Evolutionary conservation across 2,797 vertebrate species (phyloP).

Genomic region (Rhynchotus rufescens): DNA sequence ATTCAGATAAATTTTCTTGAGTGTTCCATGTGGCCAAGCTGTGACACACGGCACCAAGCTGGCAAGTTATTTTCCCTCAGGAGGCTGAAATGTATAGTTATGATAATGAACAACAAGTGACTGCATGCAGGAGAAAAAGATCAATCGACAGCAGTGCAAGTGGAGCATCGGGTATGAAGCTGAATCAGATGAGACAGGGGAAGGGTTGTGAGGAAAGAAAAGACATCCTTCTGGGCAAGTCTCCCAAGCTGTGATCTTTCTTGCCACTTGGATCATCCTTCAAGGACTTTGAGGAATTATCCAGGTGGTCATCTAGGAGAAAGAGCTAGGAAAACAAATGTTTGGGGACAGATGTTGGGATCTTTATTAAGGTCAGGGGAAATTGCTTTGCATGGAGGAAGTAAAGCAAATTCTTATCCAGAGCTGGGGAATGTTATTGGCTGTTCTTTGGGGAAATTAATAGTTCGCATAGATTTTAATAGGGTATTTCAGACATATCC

Average conservation of each 20-base stretch:
- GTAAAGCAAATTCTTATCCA: background rate
- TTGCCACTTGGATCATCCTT: background rate
- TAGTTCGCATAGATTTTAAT: background rate
- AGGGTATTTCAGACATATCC: background rate
- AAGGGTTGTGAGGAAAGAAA: background rate
- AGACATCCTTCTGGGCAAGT: background rate
- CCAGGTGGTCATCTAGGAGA: background rate
- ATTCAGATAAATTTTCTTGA: background rate
- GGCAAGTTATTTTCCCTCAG: background rate
- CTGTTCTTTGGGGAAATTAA: fast-evolving
- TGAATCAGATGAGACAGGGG: background rate
- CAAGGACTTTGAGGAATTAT: background rate
- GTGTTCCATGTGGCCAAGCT: background rate
- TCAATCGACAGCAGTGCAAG: background rate
- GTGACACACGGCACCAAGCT: fast-evolving
- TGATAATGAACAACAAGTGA: background rate
- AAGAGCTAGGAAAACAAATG: background rate
- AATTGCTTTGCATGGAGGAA: background rate
- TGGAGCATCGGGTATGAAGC: background rate
- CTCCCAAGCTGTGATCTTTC: background rate
- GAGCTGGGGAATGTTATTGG: background rate
- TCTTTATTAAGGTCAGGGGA: background rate
- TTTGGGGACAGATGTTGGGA: background rate
- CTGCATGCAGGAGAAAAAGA: background rate
- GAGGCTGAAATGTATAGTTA: background rate